Conservation (phyloP, 2,797 vertebrate species). For the Cheirogaleus major region DNA sequence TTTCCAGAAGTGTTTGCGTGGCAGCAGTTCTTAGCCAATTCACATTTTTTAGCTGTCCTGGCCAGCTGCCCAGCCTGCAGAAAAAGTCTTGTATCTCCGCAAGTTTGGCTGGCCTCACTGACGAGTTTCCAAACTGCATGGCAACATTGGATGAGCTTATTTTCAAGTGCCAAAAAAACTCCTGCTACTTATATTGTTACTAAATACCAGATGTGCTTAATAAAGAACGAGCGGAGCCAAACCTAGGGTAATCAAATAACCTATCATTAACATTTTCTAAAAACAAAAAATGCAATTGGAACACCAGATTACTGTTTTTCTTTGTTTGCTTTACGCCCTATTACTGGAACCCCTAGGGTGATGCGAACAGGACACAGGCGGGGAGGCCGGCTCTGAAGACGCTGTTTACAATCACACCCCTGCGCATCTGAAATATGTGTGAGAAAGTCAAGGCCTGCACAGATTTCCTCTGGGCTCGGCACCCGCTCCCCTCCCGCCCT, state of each 20-base stretch:
- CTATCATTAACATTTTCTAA: constrained; percentile 92
- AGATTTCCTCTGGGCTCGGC: constrained; percentile 70
- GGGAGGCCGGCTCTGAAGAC: constrained; percentile 80
- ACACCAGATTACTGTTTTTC: constrained; percentile 87
- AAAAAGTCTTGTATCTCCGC: constrained; percentile 91
- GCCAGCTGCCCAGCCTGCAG: constrained; percentile 90
- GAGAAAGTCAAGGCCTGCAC: constrained; percentile 84
- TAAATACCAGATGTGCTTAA: constrained; percentile 92
- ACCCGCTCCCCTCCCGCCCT: neutral
- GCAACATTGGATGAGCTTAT: constrained; percentile 90
- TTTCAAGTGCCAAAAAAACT: constrained; percentile 88
- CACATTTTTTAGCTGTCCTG: constrained; percentile 92
- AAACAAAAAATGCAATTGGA: constrained; percentile 85
- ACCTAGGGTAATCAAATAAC: constrained; percentile 89
- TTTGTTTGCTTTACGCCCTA: constrained; percentile 87
- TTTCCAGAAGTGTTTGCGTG: constrained; percentile 98
- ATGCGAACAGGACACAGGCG: constrained; percentile 81
- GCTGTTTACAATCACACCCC: constrained; percentile 86
- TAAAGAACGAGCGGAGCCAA: constrained; percentile 87
- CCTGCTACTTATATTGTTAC: constrained; percentile 93
- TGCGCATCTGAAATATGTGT: constrained; percentile 85
- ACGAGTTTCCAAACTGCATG: constrained; percentile 93
- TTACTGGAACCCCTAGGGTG: constrained; percentile 87
- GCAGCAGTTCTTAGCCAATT: constrained; percentile 90
- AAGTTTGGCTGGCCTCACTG: constrained; percentile 91